Evolutionary conservation across 2,888 invertebrate species (phyloP), one percentile per base, ranked within the genome.

Genomic region (Chrysodeixis includens): DNA sequence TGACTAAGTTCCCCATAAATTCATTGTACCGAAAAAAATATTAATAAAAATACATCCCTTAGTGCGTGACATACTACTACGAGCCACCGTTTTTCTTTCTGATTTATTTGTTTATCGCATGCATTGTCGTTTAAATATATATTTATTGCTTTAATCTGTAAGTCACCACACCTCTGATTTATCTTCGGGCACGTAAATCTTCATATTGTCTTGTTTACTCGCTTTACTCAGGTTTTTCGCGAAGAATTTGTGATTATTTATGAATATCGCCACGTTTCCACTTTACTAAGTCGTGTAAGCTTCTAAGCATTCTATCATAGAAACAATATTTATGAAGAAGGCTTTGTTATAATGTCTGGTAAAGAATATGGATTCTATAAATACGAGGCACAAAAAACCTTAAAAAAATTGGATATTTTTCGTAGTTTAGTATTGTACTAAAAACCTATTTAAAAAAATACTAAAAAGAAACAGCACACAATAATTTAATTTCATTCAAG

Each of bases 21-120:
- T 64, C 30, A 20, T 52, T 62, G 51, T 54, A 72, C 54, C 51
- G 16, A 54, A 66, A 58, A 61, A 32, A 72, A 67, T 66, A 71
- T 68, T 53, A 68, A 64, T 64, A 67, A 70, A 71, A 78, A 59
- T 54, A 66, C 63, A 69, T 60, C 46, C 61, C 62, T 71, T 66
- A 75, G 44, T 71, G 62, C 40, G 65, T 73, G 71, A 78, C 69
- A 63, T 61, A 78, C 61, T 68, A 71, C 72, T 20, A 44, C 22
- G 63, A 57, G 54, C 40, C 57, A 65, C 32, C 56, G 61, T 80
- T 68, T 62, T 61, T 76, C 81, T 72, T 66, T 44, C 6, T 76
- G 81, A 80, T 80, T 71, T 81, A 80, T 80, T 71, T 80, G 76
- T 81, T 81, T 80, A 73, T 78, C 69, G 70, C 52, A 44, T 62